Evolutionary conservation across 2,797 vertebrate species (phyloP), one percentile per base, ranked within the genome.

Genomic region (Urosaurus nigricauda): DNA sequence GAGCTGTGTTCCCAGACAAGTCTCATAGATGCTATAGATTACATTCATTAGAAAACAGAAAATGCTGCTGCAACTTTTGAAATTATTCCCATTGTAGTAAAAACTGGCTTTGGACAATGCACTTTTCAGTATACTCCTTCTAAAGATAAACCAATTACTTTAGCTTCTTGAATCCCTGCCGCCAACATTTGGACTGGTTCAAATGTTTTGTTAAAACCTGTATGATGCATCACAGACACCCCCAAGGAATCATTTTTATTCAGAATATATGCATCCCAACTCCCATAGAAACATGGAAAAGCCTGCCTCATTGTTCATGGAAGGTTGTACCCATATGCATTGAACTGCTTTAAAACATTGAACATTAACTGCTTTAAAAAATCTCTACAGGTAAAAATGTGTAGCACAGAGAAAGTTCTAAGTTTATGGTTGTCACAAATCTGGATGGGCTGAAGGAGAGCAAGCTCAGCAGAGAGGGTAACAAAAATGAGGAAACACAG

Each of bases 61-160:
- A 35, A 80, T 70, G 53, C 9, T 56, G 68, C 68, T 51, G 24
- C 56, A 53, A 37, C 40, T 6, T 19, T 29, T 73, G 68, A 81
- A 85, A 81, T 65, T 74, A 29, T 37, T 74, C 68, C 56, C 40
- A 32, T 6, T 81, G 88, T 58, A 51, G 9, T 19, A 85, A 70
- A 89, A 85, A 81, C 43, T 32, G 21, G 58, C 63, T 63, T 84
- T 80, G 77, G 68, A 63, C 56, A 85, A 78, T 80, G 47, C 47
- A 78, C n/a, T 35, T 60, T 43, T 58, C 63, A 71, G 51, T 35
- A 47, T 4, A 35, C 29, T 58, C 19, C 58, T 84, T 84, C 37
- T 60, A 60, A 75, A 53, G 43, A 88, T 53, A 65, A 56, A 32
- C 29, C 37, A 74, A n/a, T 24, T 65, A 2, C 63, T 81, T 74